Evolutionary conservation across 2,113 vertebrate species (phyloP).

Genomic region (Neolamprologus caudopunctatus): DNA sequence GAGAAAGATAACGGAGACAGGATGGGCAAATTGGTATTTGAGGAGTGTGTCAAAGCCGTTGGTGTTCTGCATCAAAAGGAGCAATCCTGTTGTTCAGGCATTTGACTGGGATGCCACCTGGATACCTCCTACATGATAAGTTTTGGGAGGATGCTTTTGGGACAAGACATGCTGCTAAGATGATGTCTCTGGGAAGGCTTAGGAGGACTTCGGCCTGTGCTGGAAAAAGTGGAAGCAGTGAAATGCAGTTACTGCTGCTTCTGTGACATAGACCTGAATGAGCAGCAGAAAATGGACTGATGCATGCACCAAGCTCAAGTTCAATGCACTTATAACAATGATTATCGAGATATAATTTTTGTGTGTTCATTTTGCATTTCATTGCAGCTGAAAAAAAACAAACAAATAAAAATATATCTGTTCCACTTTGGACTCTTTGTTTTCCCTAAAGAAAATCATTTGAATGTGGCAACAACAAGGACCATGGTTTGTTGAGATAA

Average conservation of each 20-base stretch:
- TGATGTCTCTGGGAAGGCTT: background rate
- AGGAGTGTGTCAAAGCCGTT: background rate
- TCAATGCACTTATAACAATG: background rate
- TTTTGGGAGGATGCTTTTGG: background rate
- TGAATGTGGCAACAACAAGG: background rate
- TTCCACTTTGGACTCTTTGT: background rate
- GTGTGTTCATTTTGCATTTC: background rate
- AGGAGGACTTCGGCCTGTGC: background rate
- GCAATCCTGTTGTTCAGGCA: background rate
- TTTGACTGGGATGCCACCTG: background rate
- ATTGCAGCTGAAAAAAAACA: background rate
- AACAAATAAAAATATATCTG: background rate
- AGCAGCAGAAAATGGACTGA: background rate
- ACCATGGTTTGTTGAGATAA: background rate
- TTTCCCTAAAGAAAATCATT: background rate
- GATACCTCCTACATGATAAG: background rate
- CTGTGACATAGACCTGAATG: background rate
- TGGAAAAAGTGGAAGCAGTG: background rate
- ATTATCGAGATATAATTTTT: background rate
- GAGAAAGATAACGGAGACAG: background rate
- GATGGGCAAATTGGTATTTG: background rate
- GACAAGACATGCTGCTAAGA: background rate
- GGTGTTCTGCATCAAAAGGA: background rate
- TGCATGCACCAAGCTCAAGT: background rate
- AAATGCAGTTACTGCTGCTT: background rate